Conservation (phyloP, 1,140 invertebrate species). For the Drosophila kanapiae region DNA sequence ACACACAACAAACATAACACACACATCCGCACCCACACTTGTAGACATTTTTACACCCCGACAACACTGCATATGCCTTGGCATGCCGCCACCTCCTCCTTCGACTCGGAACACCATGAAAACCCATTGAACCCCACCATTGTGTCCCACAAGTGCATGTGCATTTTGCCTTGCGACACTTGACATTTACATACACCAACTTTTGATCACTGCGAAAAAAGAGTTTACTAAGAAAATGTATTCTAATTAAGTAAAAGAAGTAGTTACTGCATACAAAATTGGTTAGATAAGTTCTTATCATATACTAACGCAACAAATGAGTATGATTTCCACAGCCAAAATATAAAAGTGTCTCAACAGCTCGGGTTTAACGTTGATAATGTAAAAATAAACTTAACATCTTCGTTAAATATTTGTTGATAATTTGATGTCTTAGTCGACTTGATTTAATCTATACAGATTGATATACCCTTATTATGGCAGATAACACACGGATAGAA, state of each 20-base stretch:
- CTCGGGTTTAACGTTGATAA: not conserved
- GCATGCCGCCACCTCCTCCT: conserved; percentile 21
- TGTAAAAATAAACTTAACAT: not conserved
- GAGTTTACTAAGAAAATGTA: not conserved
- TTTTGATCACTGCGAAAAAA: conserved; percentile 11
- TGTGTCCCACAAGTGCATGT: conserved; percentile 60
- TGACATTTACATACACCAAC: conserved; percentile 37
- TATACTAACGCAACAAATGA: too few species aligned
- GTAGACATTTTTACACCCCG: not conserved
- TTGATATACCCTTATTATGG: not conserved
- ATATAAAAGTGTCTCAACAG: not conserved
- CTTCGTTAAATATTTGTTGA: not conserved
- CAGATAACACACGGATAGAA: not conserved
- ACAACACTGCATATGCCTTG: conserved; percentile 8
- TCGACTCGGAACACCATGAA: conserved; percentile 8
- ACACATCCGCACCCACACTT: not conserved
- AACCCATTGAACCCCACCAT: conserved; percentile 27
- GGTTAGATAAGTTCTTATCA: too few species aligned
- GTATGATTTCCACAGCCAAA: not conserved
- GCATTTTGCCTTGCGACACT: conserved; percentile 59
- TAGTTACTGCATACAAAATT: too few species aligned
- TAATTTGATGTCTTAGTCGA: not conserved
- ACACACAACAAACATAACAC: conserved; percentile 43
- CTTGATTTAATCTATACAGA: not conserved
- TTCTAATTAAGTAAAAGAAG: too few species aligned